Conservation (phyloP, 2,113 vertebrate genomes). For the Typhlomys cinereus region DNA sequence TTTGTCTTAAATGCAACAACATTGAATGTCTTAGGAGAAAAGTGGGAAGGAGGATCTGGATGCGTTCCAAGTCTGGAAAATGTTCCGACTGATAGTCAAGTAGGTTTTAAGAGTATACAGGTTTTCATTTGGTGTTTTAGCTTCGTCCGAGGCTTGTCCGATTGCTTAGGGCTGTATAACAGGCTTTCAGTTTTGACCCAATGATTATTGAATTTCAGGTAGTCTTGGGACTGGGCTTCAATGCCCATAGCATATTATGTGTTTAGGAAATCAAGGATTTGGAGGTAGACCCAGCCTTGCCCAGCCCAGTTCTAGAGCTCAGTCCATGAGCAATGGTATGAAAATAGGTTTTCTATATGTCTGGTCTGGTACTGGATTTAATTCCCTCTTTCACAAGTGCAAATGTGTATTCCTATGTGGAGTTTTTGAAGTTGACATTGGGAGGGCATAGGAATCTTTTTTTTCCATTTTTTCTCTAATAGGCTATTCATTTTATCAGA, state of each 20-base stretch:
- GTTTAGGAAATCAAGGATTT: background rate
- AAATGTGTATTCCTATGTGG: background rate
- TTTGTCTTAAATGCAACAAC: background rate
- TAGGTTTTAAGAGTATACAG: background rate
- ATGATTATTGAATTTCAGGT: background rate
- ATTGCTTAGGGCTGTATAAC: background rate
- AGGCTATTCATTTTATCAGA: background rate
- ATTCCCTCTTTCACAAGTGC: fast-evolving
- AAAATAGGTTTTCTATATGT: background rate
- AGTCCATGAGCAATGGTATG: no score
- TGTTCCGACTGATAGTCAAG: no score
- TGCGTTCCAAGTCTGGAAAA: background rate
- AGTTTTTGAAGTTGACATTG: background rate
- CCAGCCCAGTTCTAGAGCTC: background rate
- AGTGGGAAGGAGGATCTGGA: no score
- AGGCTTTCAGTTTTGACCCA: background rate
- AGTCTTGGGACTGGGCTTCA: background rate
- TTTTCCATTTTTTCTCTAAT: background rate
- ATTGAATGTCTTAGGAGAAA: background rate
- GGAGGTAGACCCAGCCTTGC: background rate
- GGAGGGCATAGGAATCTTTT: background rate
- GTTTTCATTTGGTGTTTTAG: fast-evolving
- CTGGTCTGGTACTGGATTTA: background rate
- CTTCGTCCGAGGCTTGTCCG: background rate
- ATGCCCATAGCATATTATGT: background rate